Conservation (phyloP, 2,888 invertebrate genomes). For the Tipula unca region DNA sequence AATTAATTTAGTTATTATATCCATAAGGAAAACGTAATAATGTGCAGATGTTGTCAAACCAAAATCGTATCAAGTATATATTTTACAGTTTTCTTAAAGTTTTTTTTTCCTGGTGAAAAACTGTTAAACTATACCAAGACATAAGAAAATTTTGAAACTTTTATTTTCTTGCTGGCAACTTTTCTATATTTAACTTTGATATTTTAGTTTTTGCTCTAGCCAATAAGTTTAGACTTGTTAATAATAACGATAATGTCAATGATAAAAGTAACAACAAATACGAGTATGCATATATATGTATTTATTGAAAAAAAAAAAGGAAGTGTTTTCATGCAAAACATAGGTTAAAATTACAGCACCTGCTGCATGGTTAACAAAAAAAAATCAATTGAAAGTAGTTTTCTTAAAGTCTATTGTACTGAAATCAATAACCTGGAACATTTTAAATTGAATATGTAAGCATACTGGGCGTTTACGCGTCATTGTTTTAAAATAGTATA, state of each 20-base stretch:
- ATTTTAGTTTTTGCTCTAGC: not conserved
- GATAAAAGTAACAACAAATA: not conserved
- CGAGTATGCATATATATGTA: not conserved
- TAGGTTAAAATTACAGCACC: not conserved
- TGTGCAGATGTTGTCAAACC: constrained; percentile 8
- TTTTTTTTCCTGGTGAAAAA: not conserved
- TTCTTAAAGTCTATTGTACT: not conserved
- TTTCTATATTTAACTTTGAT: not conserved
- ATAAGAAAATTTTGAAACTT: not conserved
- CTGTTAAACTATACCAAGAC: not conserved
- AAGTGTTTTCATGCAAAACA: not conserved
- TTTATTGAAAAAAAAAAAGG: not conserved
- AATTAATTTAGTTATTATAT: not conserved
- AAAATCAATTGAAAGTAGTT: not conserved
- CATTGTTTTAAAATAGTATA: too few species aligned
- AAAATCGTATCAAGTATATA: not conserved
- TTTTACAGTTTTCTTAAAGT: not conserved
- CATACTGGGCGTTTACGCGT: too few species aligned
- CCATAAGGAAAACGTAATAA: not conserved
- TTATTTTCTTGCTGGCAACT: not conserved
- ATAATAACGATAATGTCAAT: constrained; percentile 2
- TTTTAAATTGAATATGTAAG: not conserved
- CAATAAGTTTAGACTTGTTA: not conserved
- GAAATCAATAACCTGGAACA: not conserved
- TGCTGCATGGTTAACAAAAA: not conserved